Base-by-base conservation (phyloP, 2,888 invertebrate species). In the Melinaea menophilus region DNA sequence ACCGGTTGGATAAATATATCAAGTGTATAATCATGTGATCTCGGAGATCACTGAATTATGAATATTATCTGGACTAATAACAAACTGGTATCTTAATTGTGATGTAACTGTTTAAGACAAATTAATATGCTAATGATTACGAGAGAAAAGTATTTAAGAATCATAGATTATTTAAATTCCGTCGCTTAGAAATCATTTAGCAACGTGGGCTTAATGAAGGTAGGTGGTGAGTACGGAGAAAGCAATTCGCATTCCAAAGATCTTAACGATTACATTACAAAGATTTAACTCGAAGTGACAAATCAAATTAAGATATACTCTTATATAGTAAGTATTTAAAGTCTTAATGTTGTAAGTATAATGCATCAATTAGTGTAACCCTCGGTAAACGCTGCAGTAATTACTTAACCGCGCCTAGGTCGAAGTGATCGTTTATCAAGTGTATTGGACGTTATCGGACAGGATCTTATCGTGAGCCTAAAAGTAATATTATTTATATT, bases 381-480 rank as follows among this genome's bases (percentile, higher is more conserved):
- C 70, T 71, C 73, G 69, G 68, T 71, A 77, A 82, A 79, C 80
- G 84, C 88, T 86, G 88, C 86, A 88, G 86, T 88, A 89, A 89
- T 89, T 88, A 89, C 90, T 89, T 88, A 87, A 82, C 84, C 88
- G 77, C 86, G 75, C 87, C 87, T 81, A 72, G 72, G 72, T 73
- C 70, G 71, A 72, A 71, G 71, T 63, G 71, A 74, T 80, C 81
- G 79, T 88, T 83, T 84, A 84, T 88, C 84, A 83, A 76, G 74
- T 78, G 78, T 81, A 82, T 79, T 81, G 80, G 77, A 76, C 76
- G 69, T 74, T 41, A 41, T 41, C 73, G 80, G 77, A 51, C 51
- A 51, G 51, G 31, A 51, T 51, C 51, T 51, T 51, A 51, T 51
- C 51, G 51, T 51, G 5, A 51, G 31, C 31, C 51, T 51, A 31